A percentile compares a stretch with the other conserved stretches of the same genome.
phyloP scores from a whole-genome alignment of 2,113 vertebrate genomes.

The Tor tambroides region DNA sequence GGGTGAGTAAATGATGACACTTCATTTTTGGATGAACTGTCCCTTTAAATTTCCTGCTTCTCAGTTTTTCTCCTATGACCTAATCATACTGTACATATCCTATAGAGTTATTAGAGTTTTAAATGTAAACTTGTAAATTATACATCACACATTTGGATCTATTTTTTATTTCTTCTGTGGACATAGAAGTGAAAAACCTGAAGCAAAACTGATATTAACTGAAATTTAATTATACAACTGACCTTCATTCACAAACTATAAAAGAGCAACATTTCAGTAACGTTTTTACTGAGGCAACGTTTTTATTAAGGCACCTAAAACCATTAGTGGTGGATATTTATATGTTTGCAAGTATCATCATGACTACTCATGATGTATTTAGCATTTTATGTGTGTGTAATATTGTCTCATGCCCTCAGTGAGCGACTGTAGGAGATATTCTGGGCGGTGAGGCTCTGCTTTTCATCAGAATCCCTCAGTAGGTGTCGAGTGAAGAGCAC shows the following conservation, averaged over 20 bases:
- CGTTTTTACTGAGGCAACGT: too few species aligned
- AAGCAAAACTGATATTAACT: background rate
- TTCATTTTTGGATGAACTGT: background rate
- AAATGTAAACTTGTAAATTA: background rate
- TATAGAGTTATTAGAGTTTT: background rate
- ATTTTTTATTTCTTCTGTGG: background rate
- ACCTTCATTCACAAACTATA: background rate
- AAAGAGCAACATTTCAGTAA: background rate
- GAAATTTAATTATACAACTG: background rate
- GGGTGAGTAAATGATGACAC: too few species aligned
- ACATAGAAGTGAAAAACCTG: background rate
- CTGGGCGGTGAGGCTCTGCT: slow-evolving; percentile 1
- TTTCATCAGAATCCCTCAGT: background rate
- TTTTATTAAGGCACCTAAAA: background rate
- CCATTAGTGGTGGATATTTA: background rate
- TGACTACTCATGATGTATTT: background rate
- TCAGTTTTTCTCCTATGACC: background rate
- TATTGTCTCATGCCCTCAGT: background rate
- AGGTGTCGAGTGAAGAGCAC: background rate
- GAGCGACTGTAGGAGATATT: slow-evolving; percentile 8
- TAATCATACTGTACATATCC: background rate
- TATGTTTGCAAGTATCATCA: background rate
- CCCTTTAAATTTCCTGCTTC: background rate
- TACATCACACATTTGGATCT: too few species aligned
- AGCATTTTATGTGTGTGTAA: background rate